Percentiles rank a stretch among this genome's conserved stretches.
phyloP scores from a whole-genome alignment of 2,888 invertebrate genomes.

The Drosophila hamatofila region DNA sequence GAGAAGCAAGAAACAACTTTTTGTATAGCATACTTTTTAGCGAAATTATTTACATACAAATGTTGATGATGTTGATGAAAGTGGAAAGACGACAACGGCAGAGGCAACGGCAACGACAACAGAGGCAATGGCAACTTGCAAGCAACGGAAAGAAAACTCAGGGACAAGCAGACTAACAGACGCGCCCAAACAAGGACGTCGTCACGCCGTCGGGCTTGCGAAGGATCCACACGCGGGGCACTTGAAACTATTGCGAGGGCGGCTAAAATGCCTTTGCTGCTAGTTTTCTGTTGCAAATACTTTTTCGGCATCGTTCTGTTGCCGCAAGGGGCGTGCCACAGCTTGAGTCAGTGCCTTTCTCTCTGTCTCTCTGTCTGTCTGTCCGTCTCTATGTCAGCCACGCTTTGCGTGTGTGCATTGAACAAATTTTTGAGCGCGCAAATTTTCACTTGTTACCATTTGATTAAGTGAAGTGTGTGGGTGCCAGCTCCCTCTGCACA shows the following conservation, averaged over 20 bases:
- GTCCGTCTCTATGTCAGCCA: not conserved
- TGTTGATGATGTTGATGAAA: conserved; percentile 68
- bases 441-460: conserved; percentile 60
- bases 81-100: conserved; percentile 51
- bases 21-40: conserved; percentile 64
- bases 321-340: conserved; percentile 6
- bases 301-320: conserved; percentile 39
- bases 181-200: conserved; percentile 51
- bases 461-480: conserved; percentile 63
- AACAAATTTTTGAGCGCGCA: conserved; percentile 55
- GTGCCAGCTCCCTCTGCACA: not conserved
- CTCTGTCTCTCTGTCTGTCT: not conserved
- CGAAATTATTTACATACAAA: conserved; percentile 68
- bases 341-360: conserved; percentile 20
- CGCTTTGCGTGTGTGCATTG: conserved; percentile 46
- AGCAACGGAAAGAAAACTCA: conserved; percentile 14
- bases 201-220: conserved; percentile 47
- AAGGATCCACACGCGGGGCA: conserved; percentile 49
- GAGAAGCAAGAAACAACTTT: conserved; percentile 54
- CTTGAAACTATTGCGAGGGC: conserved; percentile 61
- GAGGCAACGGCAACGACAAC: conserved; percentile 12
- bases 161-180: conserved; percentile 32
- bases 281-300: conserved; percentile 56
- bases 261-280: conserved; percentile 51
- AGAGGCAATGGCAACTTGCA: conserved; percentile 23